Evolutionary conservation across 2,113 vertebrate genomes (phyloP).

Genomic region (Propithecus coquereli): DNA sequence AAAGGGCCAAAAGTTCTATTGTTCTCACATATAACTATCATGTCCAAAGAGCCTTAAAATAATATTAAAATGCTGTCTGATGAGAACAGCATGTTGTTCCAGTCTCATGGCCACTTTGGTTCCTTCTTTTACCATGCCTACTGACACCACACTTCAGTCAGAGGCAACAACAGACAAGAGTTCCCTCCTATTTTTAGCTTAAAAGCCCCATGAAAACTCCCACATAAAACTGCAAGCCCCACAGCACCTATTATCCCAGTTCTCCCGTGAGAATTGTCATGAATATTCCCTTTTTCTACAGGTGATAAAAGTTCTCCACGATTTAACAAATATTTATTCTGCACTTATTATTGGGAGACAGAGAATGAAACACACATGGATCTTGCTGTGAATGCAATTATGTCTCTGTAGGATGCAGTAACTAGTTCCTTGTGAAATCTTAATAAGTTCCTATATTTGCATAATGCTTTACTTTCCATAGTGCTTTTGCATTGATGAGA

Average conservation of each 20-base stretch:
- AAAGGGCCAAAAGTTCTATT: constrained; percentile 38
- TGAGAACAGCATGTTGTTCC: constrained; percentile 49
- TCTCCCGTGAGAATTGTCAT: constrained; percentile 20
- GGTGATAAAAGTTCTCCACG: constrained; percentile 47
- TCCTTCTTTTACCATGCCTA: constrained; percentile 31
- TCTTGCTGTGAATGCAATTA: constrained; percentile 21
- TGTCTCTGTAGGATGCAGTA: constrained; percentile 30
- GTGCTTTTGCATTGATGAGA: background rate
- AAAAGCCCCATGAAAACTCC: background rate
- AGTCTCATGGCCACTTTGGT: background rate
- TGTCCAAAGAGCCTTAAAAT: constrained; percentile 49
- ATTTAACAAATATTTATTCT: constrained; percentile 40
- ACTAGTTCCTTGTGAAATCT: constrained; percentile 35
- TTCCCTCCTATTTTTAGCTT: constrained; percentile 11
- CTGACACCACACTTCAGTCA: background rate
- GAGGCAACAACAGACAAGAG: constrained; percentile 33
- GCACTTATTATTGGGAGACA: background rate
- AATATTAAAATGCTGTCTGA: constrained; percentile 55
- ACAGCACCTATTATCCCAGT: background rate
- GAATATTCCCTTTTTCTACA: constrained; percentile 40
- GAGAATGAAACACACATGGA: constrained; percentile 24
- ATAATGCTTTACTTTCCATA: constrained; percentile 20
- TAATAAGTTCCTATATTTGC: constrained; percentile 2
- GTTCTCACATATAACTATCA: constrained; percentile 61
- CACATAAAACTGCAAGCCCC: constrained; percentile 4